Evolutionary conservation across 2,888 invertebrate species (phyloP), one percentile per base, ranked within the genome.

Genomic region (Cephus pulcher): DNA sequence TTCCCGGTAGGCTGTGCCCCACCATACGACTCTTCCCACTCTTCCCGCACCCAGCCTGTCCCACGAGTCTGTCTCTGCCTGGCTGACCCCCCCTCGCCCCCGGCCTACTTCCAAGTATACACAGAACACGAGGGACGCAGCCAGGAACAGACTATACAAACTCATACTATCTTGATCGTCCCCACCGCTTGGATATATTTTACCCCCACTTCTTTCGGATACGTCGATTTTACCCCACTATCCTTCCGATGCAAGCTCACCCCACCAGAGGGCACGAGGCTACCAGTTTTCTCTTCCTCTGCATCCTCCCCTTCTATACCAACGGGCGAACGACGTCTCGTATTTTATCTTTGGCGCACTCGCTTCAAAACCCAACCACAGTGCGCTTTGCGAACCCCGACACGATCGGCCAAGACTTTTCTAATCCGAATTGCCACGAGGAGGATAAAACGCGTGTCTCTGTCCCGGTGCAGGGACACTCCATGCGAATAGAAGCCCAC

Each of bases 21-120:
- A 68, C 71, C 79, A 80, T 77, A 78, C 82, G 80, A 77, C 76
- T 83, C 82, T 88, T 90, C 89, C 90, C 90, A 86, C 88, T 87
- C 84, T 84, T 89, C 89, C 71, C 71, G 32, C 33, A 23, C 9
- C 56, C 23, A 23, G 56, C 23, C 23, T 56, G 56, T 56, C 56
- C 23, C 9, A 56, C 56, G 56, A 56, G 56, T 56, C 56, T 56
- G 56, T 23, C 23, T 23, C 56, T 23, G 56, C 23, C 15, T 23
- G 23, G 23, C 56, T 23, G 56, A 56, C 56, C 23, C 40, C 40
- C 40, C 15, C 15, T 0, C 0, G 23, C 9, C 56, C 56, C 56
- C 34, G 34, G 34, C 34, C 23, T 23, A 56, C 56, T 56, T 56
- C 1, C 6, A 23, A 56, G 56, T 23, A 15, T 23, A 56, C 56